Evolutionary conservation across 2,888 invertebrate genomes (phyloP).

Genomic region (Cynaeus angustus): DNA sequence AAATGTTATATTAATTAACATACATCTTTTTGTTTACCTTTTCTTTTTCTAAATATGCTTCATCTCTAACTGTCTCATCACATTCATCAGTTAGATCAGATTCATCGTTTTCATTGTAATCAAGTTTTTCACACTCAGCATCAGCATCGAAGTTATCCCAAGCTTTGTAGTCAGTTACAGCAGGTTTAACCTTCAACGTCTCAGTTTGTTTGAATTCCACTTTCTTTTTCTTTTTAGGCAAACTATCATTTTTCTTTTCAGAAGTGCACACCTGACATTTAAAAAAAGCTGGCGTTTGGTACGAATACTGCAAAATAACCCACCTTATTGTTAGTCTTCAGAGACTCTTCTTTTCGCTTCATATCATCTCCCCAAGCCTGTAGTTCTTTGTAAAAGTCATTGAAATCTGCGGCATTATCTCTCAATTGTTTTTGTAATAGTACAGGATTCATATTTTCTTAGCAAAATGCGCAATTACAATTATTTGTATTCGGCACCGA

Average conservation of each 20-base stretch:
- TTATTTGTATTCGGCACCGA: too few species aligned
- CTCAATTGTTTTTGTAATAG: constrained; percentile 81
- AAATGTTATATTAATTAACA: constrained; percentile 29
- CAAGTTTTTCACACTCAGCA: constrained; percentile 78
- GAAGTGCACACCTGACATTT: not conserved
- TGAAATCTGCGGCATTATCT: constrained; percentile 82
- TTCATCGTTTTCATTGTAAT: constrained; percentile 72
- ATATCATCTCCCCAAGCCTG: constrained; percentile 83
- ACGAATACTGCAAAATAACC: not conserved
- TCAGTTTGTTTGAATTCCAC: not conserved
- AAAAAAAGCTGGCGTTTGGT: too few species aligned
- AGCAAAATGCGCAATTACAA: too few species aligned
- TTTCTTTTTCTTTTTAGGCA: constrained; percentile 20
- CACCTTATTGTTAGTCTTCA: constrained; percentile 16
- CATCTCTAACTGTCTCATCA: constrained; percentile 75
- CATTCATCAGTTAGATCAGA: constrained; percentile 72
- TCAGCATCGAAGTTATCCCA: constrained; percentile 89
- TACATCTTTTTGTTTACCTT: constrained; percentile 71
- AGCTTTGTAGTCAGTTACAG: constrained; percentile 77
- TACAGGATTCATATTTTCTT: constrained; percentile 74
- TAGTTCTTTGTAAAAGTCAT: constrained; percentile 82
- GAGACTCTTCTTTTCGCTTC: constrained; percentile 78
- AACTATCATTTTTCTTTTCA: constrained; percentile 12
- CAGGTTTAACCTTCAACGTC: constrained; percentile 34
- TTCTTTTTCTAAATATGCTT: constrained; percentile 82